Base-by-base conservation (phyloP, 2,113 vertebrate genomes). In the human (Homo sapiens) region DNA sequence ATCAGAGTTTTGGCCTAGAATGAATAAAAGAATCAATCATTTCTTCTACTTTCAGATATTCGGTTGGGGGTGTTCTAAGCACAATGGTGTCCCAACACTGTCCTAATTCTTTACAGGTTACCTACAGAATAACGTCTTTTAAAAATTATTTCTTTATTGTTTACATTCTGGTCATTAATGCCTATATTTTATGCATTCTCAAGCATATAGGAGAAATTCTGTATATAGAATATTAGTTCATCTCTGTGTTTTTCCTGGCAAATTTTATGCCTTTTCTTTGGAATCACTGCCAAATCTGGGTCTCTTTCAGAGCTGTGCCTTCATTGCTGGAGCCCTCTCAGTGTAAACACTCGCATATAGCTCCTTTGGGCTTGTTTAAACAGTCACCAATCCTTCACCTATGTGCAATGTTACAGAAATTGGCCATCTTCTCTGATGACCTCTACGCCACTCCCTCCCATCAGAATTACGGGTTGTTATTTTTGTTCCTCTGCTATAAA, bases 261-360 rank as follows among this genome's bases (percentile, higher is more conserved):
- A 18, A 12, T 72, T 6, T 45, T 59, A 85, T 23, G 45, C 0
- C 38, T 43, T 35, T 78, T 61, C 25, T 90, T 20, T 30, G 4
- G 6, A 76, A 35, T 59, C n/a, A n/a, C 18, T 81, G 8, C 16
- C 5, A 35, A n/a, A 55, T 70, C 5, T 61, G 8, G 38, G 9
- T 80, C 20, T 55, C 52, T 66, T 68, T 43, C 20, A 59, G 32
- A 25, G 6, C 20, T 50, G 17, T 23, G 7, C 5, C 32, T 66
- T 4, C 40, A 32, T 50, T 7, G 9, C 4, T 38, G 6, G 1
- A 82, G 4, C 7, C 1, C 2, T 48, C 4, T 55, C 11, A 43
- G 2, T 68, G 8, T 43, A 55, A 23, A 35, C 2, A 40, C 40
- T n/a, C 43, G 5, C 14, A 30, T 85, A 14, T 22, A 68, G 7